Base-by-base conservation (phyloP, 2,888 invertebrate genomes). In the Tipula unca region DNA sequence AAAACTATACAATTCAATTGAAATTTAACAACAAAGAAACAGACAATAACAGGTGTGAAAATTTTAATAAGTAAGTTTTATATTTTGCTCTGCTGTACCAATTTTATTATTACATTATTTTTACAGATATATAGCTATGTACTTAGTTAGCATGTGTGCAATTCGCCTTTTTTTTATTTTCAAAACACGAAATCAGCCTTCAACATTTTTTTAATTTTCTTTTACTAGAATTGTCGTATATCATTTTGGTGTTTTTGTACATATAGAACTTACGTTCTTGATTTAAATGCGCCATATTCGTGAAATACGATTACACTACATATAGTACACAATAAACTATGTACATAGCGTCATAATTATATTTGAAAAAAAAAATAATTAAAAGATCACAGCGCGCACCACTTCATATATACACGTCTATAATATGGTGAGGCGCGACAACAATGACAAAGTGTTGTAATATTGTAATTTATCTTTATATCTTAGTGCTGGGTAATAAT, bases 391-490 rank as follows among this genome's bases (percentile, higher is more conserved):
- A 69, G 69, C 20, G 25, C 69, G 69, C 20, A 69, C 69, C 69
- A 69, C 25, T 25, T 69, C 69, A 69, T 17, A 39, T 39, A 35
- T 39, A 39, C 13, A n/a, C n/a, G n/a, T n/a, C n/a, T n/a, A n/a
- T n/a, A 32, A 2, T 25, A 69, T 69, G 25, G 69, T 69, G 69
- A 25, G 69, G 69, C 25, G 48, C 69, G 69, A 48, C 25, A 69
- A 69, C 69, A 69, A 69, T 69, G 69, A 69, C 69, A 69, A 69
- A 25, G 69, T 69, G 69, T 69, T 69, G 69, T 69, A 69, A 69
- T 69, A 8, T 5, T 25, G 13, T n/a, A 69, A 48, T 48, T 48
- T 48, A 48, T 48, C 48, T 48, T n/a, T 17, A 48, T 17, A n/a
- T n/a, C n/a, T n/a, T n/a, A 17, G n/a, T 48, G 48, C 48, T 48